Base-by-base conservation (phyloP, 1,140 invertebrate species). In the Phthorimaea operculella region DNA sequence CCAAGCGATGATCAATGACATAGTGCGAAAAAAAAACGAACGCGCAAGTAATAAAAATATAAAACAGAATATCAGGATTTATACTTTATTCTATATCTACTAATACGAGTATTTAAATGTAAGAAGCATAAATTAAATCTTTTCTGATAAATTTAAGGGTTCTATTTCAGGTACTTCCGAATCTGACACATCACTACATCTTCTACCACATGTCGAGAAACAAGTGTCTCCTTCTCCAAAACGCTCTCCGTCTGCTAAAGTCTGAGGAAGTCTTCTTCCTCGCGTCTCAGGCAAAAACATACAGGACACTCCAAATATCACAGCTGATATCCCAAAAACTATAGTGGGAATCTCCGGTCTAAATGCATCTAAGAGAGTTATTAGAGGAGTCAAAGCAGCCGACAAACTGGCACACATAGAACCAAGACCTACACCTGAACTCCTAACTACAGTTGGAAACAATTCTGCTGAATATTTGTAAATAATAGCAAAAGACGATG, bases 401-500 rank as follows among this genome's bases (percentile, higher is more conserved):
- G 36, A 39, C n/a, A 39, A 12, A 39, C 36, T 39, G 3, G 10
- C 36, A 39, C 36, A 39, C 36, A 39, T 39, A 12, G 36, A 12
- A n/a, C 36, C 36, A 39, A 39, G n/a, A 39, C 36, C 36, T 10
- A 39, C 36, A 39, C 36, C 36, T 12, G 36, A 39, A 39, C 36
- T 39, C 3, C 36, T 10, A 12, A 39, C 36, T 39, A 39, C 36
- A 1, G 36, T 39, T 39, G 36, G 36, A 9, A 39, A 39, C 36
- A 39, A 39, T 39, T 39, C 36, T 12, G 36, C 36, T 39, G 36
- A 39, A 39, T 39, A 39, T n/a, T 39, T 39, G n/a, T 39, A 39
- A 39, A 39, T 39, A 9, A 39, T 39, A 4, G 36, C 36, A n/a
- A 39, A 39, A 10, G 36, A 39, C 36, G 10, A 10, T 39, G 36